A percentile compares a stretch with the other conserved stretches of the same genome.
Conservation (phyloP, 2,888 invertebrate genomes). For the Xestobium rufovillosum region DNA sequence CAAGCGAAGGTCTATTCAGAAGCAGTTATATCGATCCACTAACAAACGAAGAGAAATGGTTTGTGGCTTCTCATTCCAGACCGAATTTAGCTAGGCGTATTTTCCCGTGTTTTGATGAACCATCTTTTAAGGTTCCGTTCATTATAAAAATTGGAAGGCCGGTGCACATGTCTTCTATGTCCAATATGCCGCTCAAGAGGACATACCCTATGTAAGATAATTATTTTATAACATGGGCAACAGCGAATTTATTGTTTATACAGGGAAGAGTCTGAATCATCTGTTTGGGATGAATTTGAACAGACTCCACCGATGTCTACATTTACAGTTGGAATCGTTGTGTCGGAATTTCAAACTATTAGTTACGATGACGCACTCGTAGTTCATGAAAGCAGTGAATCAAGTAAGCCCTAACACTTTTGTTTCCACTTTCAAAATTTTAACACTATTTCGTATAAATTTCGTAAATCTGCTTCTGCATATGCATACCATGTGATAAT, state of each 20-base stretch:
- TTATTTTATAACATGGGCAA: conserved; percentile 8
- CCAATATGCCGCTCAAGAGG: conserved; percentile 55
- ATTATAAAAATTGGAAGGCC: conserved; percentile 56
- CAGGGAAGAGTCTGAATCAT: conserved; percentile 50
- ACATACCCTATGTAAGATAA: conserved; percentile 55
- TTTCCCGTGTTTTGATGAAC: conserved; percentile 79
- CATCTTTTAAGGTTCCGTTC: conserved; percentile 66
- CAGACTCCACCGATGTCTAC: conserved; percentile 69
- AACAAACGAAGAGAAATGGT: conserved; percentile 43
- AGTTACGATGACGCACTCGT: no score
- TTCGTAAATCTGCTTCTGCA: no score
- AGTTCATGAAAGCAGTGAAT: no score
- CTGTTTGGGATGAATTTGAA: conserved; percentile 62
- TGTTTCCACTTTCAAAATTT: no score
- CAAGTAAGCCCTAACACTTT: no score
- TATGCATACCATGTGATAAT: no score
- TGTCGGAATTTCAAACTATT: conserved; percentile 53
- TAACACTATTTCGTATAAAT: no score
- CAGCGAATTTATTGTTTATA: conserved; percentile 7
- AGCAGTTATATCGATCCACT: conserved; percentile 50
- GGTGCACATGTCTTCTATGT: conserved; percentile 50
- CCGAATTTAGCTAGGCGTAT: conserved; percentile 67
- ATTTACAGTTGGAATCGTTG: conserved; percentile 64
- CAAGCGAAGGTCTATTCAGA: conserved; percentile 63
- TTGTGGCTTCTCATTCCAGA: conserved; percentile 61